Percentiles rank a stretch among this genome's conserved stretches.
phyloP scores from a whole-genome alignment of 2,113 vertebrate species.

The Gymnocephalus cernua region DNA sequence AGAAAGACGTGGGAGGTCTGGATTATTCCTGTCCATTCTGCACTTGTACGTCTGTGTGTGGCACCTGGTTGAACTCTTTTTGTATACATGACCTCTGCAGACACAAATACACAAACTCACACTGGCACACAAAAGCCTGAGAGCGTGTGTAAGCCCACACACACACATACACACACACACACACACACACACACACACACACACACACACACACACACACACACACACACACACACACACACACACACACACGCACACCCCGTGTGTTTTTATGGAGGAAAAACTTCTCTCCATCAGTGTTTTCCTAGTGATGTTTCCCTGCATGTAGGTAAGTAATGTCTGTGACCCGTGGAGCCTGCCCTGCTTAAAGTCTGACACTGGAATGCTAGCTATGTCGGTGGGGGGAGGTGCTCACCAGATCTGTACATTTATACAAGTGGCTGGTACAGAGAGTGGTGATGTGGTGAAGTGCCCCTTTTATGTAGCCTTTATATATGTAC shows the following conservation, averaged over 20 bases:
- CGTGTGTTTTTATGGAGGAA: conserved; percentile 32
- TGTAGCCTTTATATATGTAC: conserved; percentile 1
- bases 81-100: conserved; percentile 74
- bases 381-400: conserved; percentile 74
- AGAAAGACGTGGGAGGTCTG: conserved; percentile 74
- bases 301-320: conserved; percentile 66
- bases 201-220: conserved; percentile 28
- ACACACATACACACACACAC: conserved; percentile 22
- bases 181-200: conserved; percentile 15
- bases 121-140: conserved; percentile 58
- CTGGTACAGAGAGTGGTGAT: conserved; percentile 9
- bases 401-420: conserved; percentile 58
- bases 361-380: conserved; percentile 79
- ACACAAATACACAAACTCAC: conserved; percentile 76
- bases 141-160: conserved; percentile 24
- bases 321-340: conserved; percentile 62
- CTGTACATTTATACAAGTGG: conserved; percentile 58
- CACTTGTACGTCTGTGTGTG: conserved; percentile 67
- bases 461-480: background rate
- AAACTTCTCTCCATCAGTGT: conserved; percentile 52
- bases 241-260: conserved; percentile 21
- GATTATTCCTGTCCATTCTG: conserved; percentile 61
- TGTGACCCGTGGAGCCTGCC: conserved; percentile 67
- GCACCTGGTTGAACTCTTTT: conserved; percentile 76
- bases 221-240: conserved; percentile 11